phyloP scores from a whole-genome alignment of 2,797 vertebrate genomes.

The Artibeus lituratus region DNA sequence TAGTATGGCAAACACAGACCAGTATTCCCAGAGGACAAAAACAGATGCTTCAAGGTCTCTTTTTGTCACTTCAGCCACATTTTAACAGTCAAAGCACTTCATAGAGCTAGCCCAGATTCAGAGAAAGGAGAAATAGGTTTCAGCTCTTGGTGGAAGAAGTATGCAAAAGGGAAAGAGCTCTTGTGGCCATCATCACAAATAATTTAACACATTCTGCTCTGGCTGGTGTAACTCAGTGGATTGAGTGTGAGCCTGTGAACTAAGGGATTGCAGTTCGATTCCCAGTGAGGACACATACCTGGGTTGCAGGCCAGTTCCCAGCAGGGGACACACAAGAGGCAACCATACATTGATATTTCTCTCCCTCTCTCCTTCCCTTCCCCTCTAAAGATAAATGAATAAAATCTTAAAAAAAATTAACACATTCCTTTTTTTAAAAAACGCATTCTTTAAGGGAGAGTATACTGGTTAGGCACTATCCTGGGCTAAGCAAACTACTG shows the following conservation, averaged over 20 bases:
- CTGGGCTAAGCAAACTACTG: not conserved
- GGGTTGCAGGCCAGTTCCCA: too few species aligned
- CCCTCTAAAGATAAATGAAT: too few species aligned
- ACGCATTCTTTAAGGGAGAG: not conserved
- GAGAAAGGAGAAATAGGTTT: not conserved
- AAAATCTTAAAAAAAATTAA: not conserved
- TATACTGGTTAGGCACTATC: not conserved
- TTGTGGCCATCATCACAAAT: not conserved
- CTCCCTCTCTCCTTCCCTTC: too few species aligned
- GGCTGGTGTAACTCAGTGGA: too few species aligned
- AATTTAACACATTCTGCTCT: not conserved
- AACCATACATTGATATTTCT: too few species aligned
- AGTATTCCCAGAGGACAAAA: not conserved
- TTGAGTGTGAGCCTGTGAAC: too few species aligned
- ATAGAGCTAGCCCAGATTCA: constrained; percentile 2
- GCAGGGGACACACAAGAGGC: too few species aligned
- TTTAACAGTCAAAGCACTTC: not conserved
- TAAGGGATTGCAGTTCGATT: too few species aligned
- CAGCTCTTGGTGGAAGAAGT: not conserved
- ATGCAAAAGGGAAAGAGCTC: not conserved
- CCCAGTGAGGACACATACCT: too few species aligned
- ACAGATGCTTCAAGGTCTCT: not conserved
- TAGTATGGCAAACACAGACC: not conserved
- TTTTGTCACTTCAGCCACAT: not conserved
- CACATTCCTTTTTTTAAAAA: not conserved